Base-by-base conservation (phyloP, 2,888 invertebrate species). In the Luperina nickerlii region DNA sequence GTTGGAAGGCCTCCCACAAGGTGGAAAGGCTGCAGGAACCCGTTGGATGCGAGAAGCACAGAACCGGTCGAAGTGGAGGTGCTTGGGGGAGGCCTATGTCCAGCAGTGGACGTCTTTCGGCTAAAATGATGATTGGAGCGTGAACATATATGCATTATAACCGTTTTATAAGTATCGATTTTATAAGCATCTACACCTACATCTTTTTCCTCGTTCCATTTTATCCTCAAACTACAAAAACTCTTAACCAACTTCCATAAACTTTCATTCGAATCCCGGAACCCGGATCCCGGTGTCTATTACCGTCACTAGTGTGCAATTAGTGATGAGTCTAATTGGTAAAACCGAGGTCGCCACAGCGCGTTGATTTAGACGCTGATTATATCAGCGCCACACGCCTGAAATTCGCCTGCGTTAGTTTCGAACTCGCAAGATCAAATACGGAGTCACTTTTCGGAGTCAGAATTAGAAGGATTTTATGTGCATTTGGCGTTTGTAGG, bases 281-380 rank as follows among this genome's bases (percentile, higher is more conserved):
- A 57, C 63, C 73, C 66, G 45, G 69, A 68, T 75, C 78, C 81
- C 78, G 67, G 78, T 77, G 72, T 74, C 74, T 73, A 82, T 84
- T 82, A 78, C 45, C 81, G n/a, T 75, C 82, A 78, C 78, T 81
- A 83, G 78, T 84, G 79, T 89, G 82, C 88, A 88, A 88, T 88
- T 89, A 88, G 79, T 69, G 79, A 83, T 75, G 81, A 82, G 83
- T 57, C 88, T 88, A 88, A 88, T 88, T 88, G 85, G 76, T 75
- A 42, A 79, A 86, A 86, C 88, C 88, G 78, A 85, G 79, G 62
- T 54, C 62, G 24, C 89, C 89, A 20, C 88, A 87, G 51, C 65
- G 45, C 69, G 84, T 88, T 89, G 86, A 86, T 87, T 85, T 70
- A 81, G 74, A 80, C 69, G 32, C 81, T 88, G 88, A 88, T 88